phyloP scores from a whole-genome alignment of 2,888 invertebrate species.

The Acanthosepion lycidas region DNA sequence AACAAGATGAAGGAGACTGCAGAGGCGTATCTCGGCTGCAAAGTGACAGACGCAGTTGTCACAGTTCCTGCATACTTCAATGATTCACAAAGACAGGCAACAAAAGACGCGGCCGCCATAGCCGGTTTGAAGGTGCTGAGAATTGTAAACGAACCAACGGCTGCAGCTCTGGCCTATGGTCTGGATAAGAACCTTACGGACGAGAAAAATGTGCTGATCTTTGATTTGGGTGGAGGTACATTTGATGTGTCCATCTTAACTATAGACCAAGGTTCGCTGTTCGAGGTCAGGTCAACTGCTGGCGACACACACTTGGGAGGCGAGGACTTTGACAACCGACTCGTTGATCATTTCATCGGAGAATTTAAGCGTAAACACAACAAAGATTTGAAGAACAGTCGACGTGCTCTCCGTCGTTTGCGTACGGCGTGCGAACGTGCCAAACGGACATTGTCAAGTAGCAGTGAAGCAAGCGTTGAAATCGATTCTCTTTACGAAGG shows the following conservation, averaged over 20 bases:
- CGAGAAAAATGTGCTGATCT: slow-evolving; percentile 77
- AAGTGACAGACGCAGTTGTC: slow-evolving; percentile 69
- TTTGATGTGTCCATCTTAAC: slow-evolving; percentile 76
- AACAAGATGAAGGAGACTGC: slow-evolving; percentile 86
- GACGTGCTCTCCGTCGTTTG: slow-evolving; percentile 88
- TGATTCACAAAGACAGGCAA: slow-evolving; percentile 79
- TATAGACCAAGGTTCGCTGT: slow-evolving; percentile 79
- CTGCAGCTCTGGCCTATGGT: slow-evolving; percentile 76
- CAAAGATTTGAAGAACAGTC: slow-evolving; percentile 79
- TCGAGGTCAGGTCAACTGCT: slow-evolving; percentile 86
- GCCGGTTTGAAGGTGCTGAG: slow-evolving; percentile 75
- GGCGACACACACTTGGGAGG: slow-evolving; percentile 88
- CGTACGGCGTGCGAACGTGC: slow-evolving; percentile 87
- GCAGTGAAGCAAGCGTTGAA: slow-evolving; percentile 81
- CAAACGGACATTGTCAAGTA: slow-evolving; percentile 78
- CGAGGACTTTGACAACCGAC: slow-evolving; percentile 83
- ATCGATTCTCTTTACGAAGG: slow-evolving; percentile 95
- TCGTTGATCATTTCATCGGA: slow-evolving; percentile 86
- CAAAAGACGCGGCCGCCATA: slow-evolving; percentile 75
- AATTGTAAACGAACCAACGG: slow-evolving; percentile 80
- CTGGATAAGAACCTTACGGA: slow-evolving; percentile 74
- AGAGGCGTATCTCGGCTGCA: slow-evolving; percentile 79
- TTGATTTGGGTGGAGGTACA: slow-evolving; percentile 84
- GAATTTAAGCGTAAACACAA: slow-evolving; percentile 84
- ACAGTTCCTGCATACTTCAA: slow-evolving; percentile 74